Conservation (phyloP, 1,140 invertebrate species). For the Himalopsyche phryganea region DNA sequence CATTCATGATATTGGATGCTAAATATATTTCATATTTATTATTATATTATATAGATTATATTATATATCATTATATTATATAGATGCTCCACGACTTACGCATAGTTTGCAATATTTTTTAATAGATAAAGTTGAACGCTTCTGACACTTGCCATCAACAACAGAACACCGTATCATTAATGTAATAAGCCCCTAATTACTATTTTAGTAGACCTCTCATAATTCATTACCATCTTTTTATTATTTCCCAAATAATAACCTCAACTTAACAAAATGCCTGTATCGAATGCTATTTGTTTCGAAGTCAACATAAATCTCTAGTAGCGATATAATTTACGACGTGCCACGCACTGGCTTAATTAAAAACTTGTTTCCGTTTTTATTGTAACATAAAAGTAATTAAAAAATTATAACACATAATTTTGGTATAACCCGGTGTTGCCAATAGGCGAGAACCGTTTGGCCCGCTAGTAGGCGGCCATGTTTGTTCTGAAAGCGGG, state of each 20-base stretch:
- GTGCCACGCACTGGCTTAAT: slow-evolving; percentile 24
- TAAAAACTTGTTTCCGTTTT: slow-evolving; percentile 31
- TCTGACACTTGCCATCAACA: no score
- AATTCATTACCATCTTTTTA: slow-evolving; percentile 19
- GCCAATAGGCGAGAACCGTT: slow-evolving; percentile 1
- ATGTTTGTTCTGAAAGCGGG: no score
- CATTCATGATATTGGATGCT: no score
- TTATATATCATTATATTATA: no score
- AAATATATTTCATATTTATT: no score
- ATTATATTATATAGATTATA: no score
- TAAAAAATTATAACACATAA: slow-evolving; percentile 31
- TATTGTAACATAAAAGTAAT: slow-evolving; percentile 32
- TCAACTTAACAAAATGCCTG: slow-evolving; percentile 21
- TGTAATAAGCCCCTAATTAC: slow-evolving; percentile 14
- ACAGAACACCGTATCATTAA: no score
- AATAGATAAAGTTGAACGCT: no score
- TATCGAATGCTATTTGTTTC: slow-evolving; percentile 28
- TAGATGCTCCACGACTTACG: no score
- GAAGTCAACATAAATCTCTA: slow-evolving; percentile 22
- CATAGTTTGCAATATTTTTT: no score
- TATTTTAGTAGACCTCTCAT: slow-evolving; percentile 1
- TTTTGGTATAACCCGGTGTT: slow-evolving; percentile 16
- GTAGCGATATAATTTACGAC: slow-evolving; percentile 29
- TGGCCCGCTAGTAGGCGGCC: not conserved
- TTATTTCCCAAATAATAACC: slow-evolving; percentile 10